A percentile compares a stretch with the other conserved stretches of the same genome.
phyloP scores from a whole-genome alignment of 2,888 invertebrate species.

The Melipona beecheii region DNA sequence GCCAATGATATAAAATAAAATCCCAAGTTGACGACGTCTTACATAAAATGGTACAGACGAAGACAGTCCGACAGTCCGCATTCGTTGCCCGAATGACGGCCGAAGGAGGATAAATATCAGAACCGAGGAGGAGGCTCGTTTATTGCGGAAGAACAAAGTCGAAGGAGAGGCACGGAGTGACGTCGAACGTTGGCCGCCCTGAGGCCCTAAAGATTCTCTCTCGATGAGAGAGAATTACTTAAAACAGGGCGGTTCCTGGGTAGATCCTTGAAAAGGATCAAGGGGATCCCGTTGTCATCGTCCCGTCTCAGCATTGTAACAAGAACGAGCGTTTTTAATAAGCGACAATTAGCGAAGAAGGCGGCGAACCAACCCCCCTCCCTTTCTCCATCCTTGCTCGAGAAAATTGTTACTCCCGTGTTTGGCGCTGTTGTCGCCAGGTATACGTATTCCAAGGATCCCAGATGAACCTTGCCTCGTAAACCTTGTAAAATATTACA shows the following conservation, averaged over 20 bases:
- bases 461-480: slow-evolving; percentile 74
- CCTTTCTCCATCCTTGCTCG: not conserved
- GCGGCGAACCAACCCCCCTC: slow-evolving; percentile 27
- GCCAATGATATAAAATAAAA: too few relatives aligned
- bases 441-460: slow-evolving; percentile 63
- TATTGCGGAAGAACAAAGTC: too few relatives aligned
- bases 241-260: not conserved
- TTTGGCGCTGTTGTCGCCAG: slow-evolving; percentile 59
- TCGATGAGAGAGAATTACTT: slow-evolving; percentile 38
- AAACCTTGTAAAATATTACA: slow-evolving; percentile 78
- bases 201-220: slow-evolving; percentile 13
- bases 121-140: too few relatives aligned
- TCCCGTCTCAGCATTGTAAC: slow-evolving; percentile 48
- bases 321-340: slow-evolving; percentile 79
- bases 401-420: slow-evolving; percentile 46
- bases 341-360: slow-evolving; percentile 79
- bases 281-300: slow-evolving; percentile 46
- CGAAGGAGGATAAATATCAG: too few relatives aligned
- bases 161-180: too few relatives aligned
- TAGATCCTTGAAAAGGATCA: slow-evolving; percentile 49
- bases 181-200: too few relatives aligned
- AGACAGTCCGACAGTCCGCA: too few relatives aligned
- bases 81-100: too few relatives aligned
- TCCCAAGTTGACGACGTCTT: too few relatives aligned
- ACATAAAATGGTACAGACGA: too few relatives aligned